phyloP scores from a whole-genome alignment of 1,140 invertebrate species.

The Reticulitermes speratus region DNA sequence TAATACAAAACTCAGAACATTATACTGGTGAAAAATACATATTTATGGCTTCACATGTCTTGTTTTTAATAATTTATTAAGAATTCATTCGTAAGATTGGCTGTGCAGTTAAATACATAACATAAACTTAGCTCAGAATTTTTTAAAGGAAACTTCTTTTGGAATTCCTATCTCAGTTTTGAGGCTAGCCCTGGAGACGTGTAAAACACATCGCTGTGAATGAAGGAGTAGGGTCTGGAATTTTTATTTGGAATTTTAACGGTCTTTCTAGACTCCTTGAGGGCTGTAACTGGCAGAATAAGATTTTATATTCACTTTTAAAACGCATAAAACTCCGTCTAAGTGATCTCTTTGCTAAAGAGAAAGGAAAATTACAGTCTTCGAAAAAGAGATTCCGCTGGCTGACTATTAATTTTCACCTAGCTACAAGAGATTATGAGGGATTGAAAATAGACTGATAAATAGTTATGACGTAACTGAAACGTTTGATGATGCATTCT shows the following conservation, averaged over 20 bases:
- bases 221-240: neutral
- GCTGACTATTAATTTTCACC: neutral
- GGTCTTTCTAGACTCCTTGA: neutral
- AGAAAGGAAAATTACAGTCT: neutral
- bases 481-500: neutral
- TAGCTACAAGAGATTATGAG: neutral
- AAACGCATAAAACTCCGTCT: neutral
- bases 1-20: too few relatives aligned
- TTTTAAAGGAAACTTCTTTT: neutral
- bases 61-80: too few relatives aligned
- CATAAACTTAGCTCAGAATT: neutral
- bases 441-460: neutral
- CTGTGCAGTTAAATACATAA: too few relatives aligned
- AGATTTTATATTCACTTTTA: neutral
- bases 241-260: neutral
- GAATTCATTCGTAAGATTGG: too few relatives aligned
- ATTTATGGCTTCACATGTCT: too few relatives aligned
- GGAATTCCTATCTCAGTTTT: neutral
- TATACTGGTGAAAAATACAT: too few relatives aligned
- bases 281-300: neutral
- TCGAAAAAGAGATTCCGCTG: neutral
- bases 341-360: neutral
- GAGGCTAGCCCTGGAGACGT: neutral
- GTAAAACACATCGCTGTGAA: neutral
- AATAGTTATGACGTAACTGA: neutral